These are phyloP conservation scores for Xylota sylvarum DNA, from an alignment of 2,888 invertebrate species.

Conservation along the genomic window DNA sequence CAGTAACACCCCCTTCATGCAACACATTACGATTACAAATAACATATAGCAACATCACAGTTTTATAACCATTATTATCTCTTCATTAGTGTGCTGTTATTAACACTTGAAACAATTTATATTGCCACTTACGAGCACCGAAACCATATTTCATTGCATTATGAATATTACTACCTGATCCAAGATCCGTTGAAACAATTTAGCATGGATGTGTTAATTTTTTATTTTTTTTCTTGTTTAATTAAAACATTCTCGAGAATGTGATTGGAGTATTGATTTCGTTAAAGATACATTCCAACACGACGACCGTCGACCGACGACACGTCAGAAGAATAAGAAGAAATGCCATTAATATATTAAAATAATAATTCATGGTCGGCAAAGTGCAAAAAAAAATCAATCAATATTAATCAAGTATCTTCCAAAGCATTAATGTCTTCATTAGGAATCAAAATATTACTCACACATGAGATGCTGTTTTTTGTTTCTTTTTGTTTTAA, in stretches of 20 bases:
- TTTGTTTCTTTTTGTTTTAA: constrained; percentile 17
- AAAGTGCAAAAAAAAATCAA: constrained; percentile 29
- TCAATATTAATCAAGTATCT: constrained; percentile 25
- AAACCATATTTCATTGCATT: constrained; percentile 1
- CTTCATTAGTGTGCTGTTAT: not conserved
- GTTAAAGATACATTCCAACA: not conserved
- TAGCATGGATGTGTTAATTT: not conserved
- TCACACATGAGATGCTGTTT: constrained; percentile 11
- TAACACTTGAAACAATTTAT: constrained; percentile 8
- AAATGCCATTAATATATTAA: not conserved
- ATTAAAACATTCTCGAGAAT: not conserved
- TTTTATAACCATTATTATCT: not conserved
- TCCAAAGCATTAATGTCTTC: not conserved
- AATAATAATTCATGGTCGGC: constrained; percentile 24
- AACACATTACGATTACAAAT: not conserved
- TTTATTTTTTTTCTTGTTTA: constrained; percentile 1
- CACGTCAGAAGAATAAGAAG: not conserved
- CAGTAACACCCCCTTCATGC: not conserved
- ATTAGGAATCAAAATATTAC: constrained; percentile 5
- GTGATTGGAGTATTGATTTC: constrained; percentile 2
- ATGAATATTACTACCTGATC: not conserved
- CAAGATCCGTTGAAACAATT: not conserved
- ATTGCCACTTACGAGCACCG: not conserved
- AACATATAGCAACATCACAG: not conserved
- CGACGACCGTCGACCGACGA: too few species aligned